Evolutionary conservation across 2,113 vertebrate genomes (phyloP).

Genomic region (Calypte anna): DNA sequence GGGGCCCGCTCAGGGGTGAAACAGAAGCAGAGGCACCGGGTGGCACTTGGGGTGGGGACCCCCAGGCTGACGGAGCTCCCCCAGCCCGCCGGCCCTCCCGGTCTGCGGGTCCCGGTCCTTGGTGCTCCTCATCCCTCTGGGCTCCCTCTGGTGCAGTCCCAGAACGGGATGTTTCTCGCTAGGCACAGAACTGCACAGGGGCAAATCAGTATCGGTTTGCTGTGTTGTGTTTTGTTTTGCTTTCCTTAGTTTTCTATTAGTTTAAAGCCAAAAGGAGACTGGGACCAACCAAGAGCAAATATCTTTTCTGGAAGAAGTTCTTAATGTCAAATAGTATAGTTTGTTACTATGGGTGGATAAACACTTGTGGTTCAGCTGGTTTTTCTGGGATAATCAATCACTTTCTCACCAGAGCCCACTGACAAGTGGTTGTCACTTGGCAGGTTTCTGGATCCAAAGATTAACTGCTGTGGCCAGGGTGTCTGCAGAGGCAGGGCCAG

Average conservation of each 20-base stretch:
- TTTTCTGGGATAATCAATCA: not conserved
- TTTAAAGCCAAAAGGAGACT: not conserved
- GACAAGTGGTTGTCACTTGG: no score
- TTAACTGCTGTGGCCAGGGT: not conserved
- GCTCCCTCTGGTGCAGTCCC: rapidly evolving
- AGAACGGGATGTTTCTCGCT: no score
- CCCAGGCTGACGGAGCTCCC: no score
- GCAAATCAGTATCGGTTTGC: not conserved
- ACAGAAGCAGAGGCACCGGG: no score
- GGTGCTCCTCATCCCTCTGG: not conserved
- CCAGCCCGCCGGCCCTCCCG: no score
- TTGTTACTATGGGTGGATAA: not conserved
- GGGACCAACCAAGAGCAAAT: not conserved
- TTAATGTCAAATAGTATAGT: not conserved
- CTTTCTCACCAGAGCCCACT: not conserved
- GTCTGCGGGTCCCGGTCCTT: no score
- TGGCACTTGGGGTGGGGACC: no score
- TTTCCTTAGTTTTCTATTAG: not conserved
- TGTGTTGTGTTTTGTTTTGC: no score
- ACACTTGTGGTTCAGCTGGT: not conserved
- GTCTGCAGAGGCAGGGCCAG: rapidly evolving
- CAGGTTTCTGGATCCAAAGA: rapidly evolving
- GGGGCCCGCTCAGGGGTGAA: no score
- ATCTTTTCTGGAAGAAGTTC: not conserved
- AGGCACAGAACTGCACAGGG: no score